These are phyloP conservation scores for Phocoena phocoena DNA, from an alignment of 2,113 vertebrate species.

Conservation along the genomic window DNA sequence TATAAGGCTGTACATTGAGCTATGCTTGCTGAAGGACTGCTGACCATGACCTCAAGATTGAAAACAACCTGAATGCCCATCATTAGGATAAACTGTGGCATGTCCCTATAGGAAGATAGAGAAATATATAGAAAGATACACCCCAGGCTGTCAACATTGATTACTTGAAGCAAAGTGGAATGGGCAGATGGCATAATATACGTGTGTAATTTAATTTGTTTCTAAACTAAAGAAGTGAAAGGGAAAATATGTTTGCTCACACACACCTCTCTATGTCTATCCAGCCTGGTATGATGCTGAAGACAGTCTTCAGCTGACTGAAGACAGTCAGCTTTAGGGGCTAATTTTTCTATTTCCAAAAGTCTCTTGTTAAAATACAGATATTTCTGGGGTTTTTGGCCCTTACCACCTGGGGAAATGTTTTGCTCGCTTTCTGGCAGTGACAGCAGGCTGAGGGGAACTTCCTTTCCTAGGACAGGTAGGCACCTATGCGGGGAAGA, in stretches of 20 bases:
- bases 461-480: background rate
- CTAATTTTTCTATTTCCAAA: slow-evolving; percentile 34
- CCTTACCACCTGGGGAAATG: background rate
- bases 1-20: background rate
- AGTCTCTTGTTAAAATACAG: slow-evolving; percentile 14
- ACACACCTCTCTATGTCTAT: background rate
- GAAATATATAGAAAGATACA: background rate
- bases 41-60: background rate
- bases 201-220: background rate
- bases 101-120: background rate
- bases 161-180: background rate
- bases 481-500: background rate
- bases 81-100: background rate
- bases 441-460: background rate
- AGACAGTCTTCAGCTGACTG: background rate
- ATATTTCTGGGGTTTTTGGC: background rate
- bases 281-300: background rate
- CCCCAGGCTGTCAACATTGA: background rate
- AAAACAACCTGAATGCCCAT: background rate
- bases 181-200: background rate
- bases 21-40: background rate
- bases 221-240: background rate
- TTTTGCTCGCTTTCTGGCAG: background rate
- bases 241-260: background rate
- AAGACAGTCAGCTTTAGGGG: background rate